Conservation (phyloP, 2,113 vertebrate genomes). For the Coturnix japonica region DNA sequence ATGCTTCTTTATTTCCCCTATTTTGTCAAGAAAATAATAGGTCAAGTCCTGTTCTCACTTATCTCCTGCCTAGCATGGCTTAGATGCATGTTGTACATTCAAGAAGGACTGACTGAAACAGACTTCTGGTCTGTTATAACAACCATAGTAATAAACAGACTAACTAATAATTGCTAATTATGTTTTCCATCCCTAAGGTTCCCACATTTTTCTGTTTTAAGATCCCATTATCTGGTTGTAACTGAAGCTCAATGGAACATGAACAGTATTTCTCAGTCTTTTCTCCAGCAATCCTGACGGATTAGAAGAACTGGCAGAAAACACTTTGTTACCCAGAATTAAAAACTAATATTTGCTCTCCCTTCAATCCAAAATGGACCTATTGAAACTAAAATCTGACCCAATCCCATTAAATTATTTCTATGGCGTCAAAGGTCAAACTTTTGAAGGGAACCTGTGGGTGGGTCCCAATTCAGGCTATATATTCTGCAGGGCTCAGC, state of each 20-base stretch:
- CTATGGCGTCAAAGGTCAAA: constrained; percentile 26
- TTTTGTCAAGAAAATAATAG: not conserved
- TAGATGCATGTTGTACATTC: not conserved
- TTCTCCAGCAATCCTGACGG: not conserved
- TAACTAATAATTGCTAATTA: not conserved
- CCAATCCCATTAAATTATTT: constrained; percentile 23
- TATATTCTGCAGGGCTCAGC: constrained; percentile 24
- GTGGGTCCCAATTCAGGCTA: not conserved
- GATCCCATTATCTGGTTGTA: not conserved
- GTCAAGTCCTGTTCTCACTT: not conserved
- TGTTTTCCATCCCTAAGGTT: not conserved
- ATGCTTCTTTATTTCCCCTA: not conserved
- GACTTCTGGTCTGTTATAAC: not conserved
- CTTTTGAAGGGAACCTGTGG: not conserved
- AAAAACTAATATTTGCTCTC: constrained; percentile 20
- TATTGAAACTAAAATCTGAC: constrained; percentile 7
- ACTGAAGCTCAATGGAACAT: not conserved
- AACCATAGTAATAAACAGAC: not conserved
- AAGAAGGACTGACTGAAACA: not conserved
- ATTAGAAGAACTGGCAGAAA: not conserved
- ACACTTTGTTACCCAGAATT: not conserved
- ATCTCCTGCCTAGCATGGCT: not conserved
- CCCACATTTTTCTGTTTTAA: not conserved
- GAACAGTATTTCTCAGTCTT: not conserved
- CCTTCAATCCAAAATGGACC: not conserved